These are phyloP conservation scores for Lasioglossum calceatum DNA, from an alignment of 2,888 invertebrate species.

Conservation along the genomic window DNA sequence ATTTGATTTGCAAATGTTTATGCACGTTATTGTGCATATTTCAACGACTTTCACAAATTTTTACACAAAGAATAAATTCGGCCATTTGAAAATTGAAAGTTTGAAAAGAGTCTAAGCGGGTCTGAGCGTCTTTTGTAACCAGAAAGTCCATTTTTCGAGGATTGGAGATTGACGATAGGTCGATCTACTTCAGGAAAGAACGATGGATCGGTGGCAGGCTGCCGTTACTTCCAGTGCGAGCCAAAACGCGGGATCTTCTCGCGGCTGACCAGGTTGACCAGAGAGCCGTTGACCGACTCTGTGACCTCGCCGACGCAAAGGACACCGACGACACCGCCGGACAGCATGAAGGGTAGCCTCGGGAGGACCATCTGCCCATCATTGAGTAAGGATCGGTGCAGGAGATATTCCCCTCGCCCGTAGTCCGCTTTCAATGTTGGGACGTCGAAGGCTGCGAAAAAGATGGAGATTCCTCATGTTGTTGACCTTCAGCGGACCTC, in stretches of 20 bases:
- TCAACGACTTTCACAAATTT: background rate
- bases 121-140: background rate
- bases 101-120: background rate
- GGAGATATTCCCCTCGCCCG: slow-evolving; percentile 67
- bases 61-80: background rate
- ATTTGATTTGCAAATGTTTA: background rate
- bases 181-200: slow-evolving; percentile 91
- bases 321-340: slow-evolving; percentile 80
- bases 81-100: no score
- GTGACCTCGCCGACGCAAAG: slow-evolving; percentile 52
- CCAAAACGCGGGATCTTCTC: slow-evolving; percentile 97
- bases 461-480: background rate
- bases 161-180: background rate
- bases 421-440: slow-evolving; percentile 46
- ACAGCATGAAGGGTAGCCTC: slow-evolving; percentile 84
- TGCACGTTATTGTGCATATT: background rate
- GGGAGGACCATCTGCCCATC: slow-evolving; percentile 83
- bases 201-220: slow-evolving; percentile 97
- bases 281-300: slow-evolving; percentile 85
- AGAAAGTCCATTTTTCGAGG: background rate
- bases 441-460: slow-evolving; percentile 4
- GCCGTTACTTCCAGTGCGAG: slow-evolving; percentile 97
- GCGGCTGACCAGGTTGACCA: slow-evolving; percentile 93
- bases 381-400: slow-evolving; percentile 80
- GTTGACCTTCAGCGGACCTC: background rate